Base-by-base conservation (phyloP, 1,140 invertebrate genomes). In the Cherax destructor region DNA sequence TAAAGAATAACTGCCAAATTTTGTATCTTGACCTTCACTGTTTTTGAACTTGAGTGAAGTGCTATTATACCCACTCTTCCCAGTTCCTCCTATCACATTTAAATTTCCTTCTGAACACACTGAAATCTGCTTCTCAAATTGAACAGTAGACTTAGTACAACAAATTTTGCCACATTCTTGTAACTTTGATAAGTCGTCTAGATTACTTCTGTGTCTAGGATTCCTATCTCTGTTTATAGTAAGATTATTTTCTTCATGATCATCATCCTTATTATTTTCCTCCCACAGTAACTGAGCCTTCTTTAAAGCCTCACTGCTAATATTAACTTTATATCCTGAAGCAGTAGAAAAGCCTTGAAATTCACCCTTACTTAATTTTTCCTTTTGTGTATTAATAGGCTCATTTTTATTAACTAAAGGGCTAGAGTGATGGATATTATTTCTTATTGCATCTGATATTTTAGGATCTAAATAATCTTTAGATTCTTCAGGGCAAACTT, bases 321-420 rank as follows among this genome's bases (percentile, higher is more conserved):
- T 74, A 18, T n/a, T 85, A 49, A 85, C 21, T 61, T 74, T 59
- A 13, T 16, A 85, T 52, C 83, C 83, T 50, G 83, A 41, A 74
- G 83, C 83, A 49, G 65, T 74, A 49, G 61, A 24, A 85, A 85
- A 85, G 41, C 65, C 83, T 50, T 85, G 83, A 74, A 85, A 85
- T 49, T 18, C 61, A 5, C 61, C 18, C 61, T 5, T 65, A 18
- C 16, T 65, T 65, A 18, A 65, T 30, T 24, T 5, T 74, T 30
- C 24, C 41, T 74, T 11, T 4, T 0, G 16, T 74, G 69, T 1
- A 30, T 6, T 11, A 24, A 30, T n/a, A 74, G n/a, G 30, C 9
- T 74, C 6, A 3, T 9, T 30, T 74, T 74, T 30, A 7, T 4
- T 24, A 21, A 21, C 69, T 74, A 74, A 16, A 24, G 24, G n/a